Base-by-base conservation (phyloP, 2,888 invertebrate species). In the Meloe dianella region DNA sequence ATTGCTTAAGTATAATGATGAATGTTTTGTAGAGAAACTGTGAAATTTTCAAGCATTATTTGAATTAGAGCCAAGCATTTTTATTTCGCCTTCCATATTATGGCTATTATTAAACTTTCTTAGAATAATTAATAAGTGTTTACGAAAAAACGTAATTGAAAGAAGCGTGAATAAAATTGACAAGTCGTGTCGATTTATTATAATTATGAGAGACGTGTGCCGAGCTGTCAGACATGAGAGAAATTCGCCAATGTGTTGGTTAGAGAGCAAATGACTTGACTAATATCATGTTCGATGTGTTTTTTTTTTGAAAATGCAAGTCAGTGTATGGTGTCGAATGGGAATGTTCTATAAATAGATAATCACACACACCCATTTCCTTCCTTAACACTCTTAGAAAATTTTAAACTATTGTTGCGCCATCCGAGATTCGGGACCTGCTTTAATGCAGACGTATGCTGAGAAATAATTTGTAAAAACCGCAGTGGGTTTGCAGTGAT, bases 261-360 rank as follows among this genome's bases (percentile, higher is more conserved):
- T 76, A 74, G 71, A 74, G 71, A 72, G 71, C 71, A 73, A 76
- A 75, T 75, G 73, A 71, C 72, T 72, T 69, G 70, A 72, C 73
- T 73, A 74, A 71, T 75, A 75, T 77, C 75, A 75, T 71, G 74
- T 63, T 71, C 67, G 73, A 54, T 54, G 60, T 64, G n/a, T n/a
- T n/a, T n/a, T n/a, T n/a, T 69, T 58, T 62, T 64, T 74, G 77
- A 78, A 27, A 76, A 65, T 77, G 80, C 80, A 79, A 79, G 77
- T 80, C 80, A 80, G 74, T n/a, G n/a, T n/a, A n/a, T n/a, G 68
- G 66, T 68, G 68, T 62, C 72, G 76, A 78, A 79, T 77, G 76
- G 77, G 77, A 69, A 60, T 66, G 64, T 68, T 63, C 67, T 62
- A 67, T 65, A 60, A 61, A 63, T 54, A 62, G n/a, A 35, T 24